These are phyloP conservation scores for Coleophora deauratella DNA, from an alignment of 2,888 invertebrate genomes.

Conservation along the genomic window DNA sequence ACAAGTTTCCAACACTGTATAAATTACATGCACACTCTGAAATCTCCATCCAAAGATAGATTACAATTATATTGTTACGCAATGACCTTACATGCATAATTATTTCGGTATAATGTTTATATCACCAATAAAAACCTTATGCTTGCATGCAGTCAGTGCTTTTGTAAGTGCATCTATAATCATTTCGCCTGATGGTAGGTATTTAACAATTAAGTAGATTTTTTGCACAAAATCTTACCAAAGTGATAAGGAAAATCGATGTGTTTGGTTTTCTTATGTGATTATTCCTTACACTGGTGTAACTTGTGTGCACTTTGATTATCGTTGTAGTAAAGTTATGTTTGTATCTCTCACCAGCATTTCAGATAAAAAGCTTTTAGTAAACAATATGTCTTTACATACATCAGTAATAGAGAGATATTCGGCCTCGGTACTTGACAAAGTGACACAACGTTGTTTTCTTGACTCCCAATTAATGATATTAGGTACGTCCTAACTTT, in stretches of 20 bases:
- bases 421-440: constrained; percentile 10
- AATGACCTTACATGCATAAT: too few species aligned
- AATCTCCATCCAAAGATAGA: too few species aligned
- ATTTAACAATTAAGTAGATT: not conserved
- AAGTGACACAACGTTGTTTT: constrained; percentile 11
- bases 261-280: constrained; percentile 10
- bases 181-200: not conserved
- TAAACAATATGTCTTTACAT: constrained; percentile 10
- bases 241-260: constrained; percentile 4
- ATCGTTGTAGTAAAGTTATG: constrained; percentile 6
- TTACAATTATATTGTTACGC: too few species aligned
- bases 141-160: not conserved
- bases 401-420: constrained; percentile 8
- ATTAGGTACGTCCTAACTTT: constrained; percentile 6
- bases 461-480: constrained; percentile 10
- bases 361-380: constrained; percentile 7
- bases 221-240: not conserved
- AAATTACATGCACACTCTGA: too few species aligned
- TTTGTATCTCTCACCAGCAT: constrained; percentile 2
- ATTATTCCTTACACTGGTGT: constrained; percentile 5
- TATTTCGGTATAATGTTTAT: too few species aligned
- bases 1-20: too few species aligned
- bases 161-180: not conserved
- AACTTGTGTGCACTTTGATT: constrained; percentile 11
- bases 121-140: not conserved